phyloP scores from a whole-genome alignment of 2,113 vertebrate species.

The Siphamia tubifer region DNA sequence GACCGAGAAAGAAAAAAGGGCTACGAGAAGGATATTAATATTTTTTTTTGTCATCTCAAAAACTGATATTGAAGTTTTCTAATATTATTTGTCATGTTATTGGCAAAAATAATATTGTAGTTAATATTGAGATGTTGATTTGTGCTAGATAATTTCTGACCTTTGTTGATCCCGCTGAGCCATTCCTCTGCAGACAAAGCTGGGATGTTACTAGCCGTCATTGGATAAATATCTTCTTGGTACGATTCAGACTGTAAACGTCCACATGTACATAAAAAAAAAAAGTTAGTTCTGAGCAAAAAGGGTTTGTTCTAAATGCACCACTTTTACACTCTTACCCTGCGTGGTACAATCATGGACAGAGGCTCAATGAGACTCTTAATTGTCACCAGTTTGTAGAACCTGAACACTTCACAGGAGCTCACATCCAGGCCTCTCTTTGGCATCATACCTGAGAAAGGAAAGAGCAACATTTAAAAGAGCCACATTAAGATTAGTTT shows the following conservation, averaged over 20 bases:
- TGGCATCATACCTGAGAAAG: conserved; percentile 86
- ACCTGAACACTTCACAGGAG: conserved; percentile 93
- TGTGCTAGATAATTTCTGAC: conserved; percentile 78
- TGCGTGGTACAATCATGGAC: conserved; percentile 94
- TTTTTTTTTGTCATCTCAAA: too few species aligned
- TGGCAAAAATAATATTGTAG: background rate
- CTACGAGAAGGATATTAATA: too few species aligned
- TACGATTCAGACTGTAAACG: conserved; percentile 91
- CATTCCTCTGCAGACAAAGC: conserved; percentile 89
- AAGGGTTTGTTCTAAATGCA: background rate
- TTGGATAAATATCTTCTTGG: conserved; percentile 97
- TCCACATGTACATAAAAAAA: too few species aligned
- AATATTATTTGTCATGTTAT: too few species aligned
- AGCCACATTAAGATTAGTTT: too few species aligned
- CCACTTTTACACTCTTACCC: conserved; percentile 77
- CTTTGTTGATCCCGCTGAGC: conserved; percentile 89
- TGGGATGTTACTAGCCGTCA: conserved; percentile 85
- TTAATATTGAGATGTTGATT: background rate
- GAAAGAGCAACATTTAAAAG: too few species aligned
- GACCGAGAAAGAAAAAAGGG: too few species aligned
- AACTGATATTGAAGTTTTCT: too few species aligned
- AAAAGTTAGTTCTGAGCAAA: too few species aligned
- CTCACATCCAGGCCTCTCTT: conserved; percentile 92
- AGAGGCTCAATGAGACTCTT: conserved; percentile 90
- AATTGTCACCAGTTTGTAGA: conserved; percentile 91